Base-by-base conservation (phyloP, 2,113 vertebrate genomes). In the Talpa occidentalis region DNA sequence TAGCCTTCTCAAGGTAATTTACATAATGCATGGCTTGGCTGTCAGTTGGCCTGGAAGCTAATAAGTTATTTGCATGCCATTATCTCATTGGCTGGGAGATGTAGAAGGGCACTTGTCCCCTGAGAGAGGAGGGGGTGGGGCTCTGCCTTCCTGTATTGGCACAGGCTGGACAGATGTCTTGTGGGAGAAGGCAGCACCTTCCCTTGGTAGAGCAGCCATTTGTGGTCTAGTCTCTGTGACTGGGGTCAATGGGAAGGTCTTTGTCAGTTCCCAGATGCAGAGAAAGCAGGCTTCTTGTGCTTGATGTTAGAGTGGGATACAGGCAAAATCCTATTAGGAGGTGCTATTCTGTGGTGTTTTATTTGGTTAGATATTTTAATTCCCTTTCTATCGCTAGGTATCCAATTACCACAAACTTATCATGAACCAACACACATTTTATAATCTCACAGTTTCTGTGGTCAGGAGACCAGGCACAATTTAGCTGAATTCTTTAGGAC, bases 41-140 rank as follows among this genome's bases (percentile, higher is more conserved):
- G 60, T 94, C 92, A 59, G 14, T 74, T 64, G 70, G 10, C 2
- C 82, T 5, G 42, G 56, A 76, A 86, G 56, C 73, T 64, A 6
- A 0, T 0, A 2, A 85, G 94, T 81, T 80, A 37, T 64, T 97
- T 93, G 42, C 37, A 42, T 92, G 73, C 79, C 0, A 6, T 91
- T 64, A 59, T 16, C 47, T 67, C 62, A 56, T 44, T 35, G 85
- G 91, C 69, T 47, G 28, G 73, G 88, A 92, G 73, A 90, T 94
- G 66, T 11, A 64, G 91, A 95, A 96, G 96, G 95, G 76, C 81
- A 78, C 49, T 97, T 85, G 88, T 92, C 60, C 91, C 85, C 84
- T 67, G 66, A n/a, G n/a, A n/a, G 52, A 79, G 95, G 82, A 67
- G 17, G 52, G 52, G 54, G 49, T 15, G 44, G 82, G 95, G 82